Conservation (phyloP, 2,797 vertebrate genomes). For the Phoebastria nigripes region DNA sequence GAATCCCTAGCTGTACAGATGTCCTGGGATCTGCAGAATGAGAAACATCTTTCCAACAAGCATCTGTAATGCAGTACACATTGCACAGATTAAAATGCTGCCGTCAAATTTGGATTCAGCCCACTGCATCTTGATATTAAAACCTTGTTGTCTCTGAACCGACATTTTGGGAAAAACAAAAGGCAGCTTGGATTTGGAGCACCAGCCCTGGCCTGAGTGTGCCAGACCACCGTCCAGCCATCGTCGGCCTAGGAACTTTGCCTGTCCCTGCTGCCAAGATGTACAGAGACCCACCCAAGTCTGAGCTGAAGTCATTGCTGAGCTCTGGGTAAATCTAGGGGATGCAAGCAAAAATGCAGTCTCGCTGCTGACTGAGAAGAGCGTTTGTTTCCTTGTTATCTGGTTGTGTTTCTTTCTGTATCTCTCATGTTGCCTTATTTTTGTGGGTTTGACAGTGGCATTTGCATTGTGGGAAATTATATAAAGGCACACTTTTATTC, state of each 20-base stretch:
- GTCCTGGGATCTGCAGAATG: constrained; percentile 5
- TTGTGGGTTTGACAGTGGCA: background rate
- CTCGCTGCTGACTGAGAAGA: background rate
- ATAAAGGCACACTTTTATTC: background rate
- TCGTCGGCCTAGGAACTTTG: background rate
- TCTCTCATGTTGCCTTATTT: background rate
- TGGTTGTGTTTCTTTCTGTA: background rate
- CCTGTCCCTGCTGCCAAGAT: constrained; percentile 8
- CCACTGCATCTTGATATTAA: background rate
- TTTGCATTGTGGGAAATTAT: background rate
- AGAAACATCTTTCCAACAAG: constrained; percentile 24
- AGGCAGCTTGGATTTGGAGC: background rate
- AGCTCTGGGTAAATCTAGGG: background rate
- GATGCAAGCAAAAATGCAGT: background rate
- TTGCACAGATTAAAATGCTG: background rate
- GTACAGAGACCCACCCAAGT: constrained; percentile 3
- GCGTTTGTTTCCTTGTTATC: background rate
- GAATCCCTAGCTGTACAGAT: background rate
- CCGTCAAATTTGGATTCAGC: background rate
- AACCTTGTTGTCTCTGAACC: background rate
- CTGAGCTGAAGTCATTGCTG: background rate
- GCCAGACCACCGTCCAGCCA: constrained; percentile 2
- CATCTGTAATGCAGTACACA: background rate
- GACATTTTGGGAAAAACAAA: background rate
- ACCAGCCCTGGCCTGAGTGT: background rate